Percentiles rank a stretch among this genome's conserved stretches.
Evolutionary conservation across 2,113 vertebrate genomes (phyloP).

Genomic region (Leptosomus discolor): DNA sequence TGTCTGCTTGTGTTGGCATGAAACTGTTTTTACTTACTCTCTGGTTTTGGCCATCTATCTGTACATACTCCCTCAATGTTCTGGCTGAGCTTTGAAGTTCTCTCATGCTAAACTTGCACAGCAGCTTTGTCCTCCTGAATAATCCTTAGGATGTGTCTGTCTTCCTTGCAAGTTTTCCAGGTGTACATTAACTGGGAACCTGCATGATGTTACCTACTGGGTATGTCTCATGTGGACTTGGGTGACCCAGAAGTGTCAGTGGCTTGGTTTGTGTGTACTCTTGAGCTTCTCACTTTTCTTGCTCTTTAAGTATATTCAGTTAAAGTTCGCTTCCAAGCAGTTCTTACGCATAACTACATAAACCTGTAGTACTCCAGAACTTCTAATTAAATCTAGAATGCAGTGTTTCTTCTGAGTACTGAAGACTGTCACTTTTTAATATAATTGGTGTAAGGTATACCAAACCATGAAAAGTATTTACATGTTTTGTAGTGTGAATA

Average conservation of each 20-base stretch:
- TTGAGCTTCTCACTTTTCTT: conserved; percentile 47
- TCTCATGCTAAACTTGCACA: not conserved
- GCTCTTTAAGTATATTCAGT: conserved; percentile 21
- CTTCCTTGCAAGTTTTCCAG: conserved; percentile 48
- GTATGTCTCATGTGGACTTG: conserved; percentile 44
- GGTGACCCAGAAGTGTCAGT: conserved; percentile 44
- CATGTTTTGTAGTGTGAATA: conserved; percentile 69
- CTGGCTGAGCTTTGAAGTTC: conserved; percentile 10
- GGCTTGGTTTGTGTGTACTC: conserved; percentile 48
- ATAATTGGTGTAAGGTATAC: conserved; percentile 59
- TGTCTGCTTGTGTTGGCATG: conserved; percentile 55
- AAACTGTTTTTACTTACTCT: not conserved
- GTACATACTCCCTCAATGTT: not conserved
- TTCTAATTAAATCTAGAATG: conserved; percentile 54
- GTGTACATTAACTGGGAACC: conserved; percentile 43
- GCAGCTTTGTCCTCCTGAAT: conserved; percentile 17
- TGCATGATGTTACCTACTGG: conserved; percentile 58
- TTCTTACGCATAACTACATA: conserved; percentile 26
- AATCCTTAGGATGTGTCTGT: conserved; percentile 51
- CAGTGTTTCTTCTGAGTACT: conserved; percentile 62
- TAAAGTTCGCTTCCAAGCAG: conserved; percentile 33
- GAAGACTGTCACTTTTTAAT: conserved; percentile 59
- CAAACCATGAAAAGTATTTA: conserved; percentile 71
- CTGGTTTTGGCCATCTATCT: conserved; percentile 17
- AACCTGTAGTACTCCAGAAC: conserved; percentile 35